Evolutionary conservation across 1,140 invertebrate species (phyloP).

Genomic region (Drosophila erecta): DNA sequence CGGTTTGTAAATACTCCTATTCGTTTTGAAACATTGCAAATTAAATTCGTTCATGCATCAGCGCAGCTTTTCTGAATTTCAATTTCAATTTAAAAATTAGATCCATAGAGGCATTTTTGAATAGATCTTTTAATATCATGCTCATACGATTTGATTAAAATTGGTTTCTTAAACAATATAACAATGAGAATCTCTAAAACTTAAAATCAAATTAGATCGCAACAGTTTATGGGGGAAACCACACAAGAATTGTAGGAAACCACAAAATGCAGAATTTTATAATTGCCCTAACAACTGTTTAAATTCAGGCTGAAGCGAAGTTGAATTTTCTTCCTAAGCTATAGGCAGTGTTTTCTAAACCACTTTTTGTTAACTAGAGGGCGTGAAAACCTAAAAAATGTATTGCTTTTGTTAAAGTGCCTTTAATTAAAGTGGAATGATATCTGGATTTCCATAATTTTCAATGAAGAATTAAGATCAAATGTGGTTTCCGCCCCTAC

Average conservation of each 20-base stretch:
- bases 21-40: slow-evolving; percentile 37
- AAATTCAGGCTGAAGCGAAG: slow-evolving; percentile 1
- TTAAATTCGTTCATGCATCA: slow-evolving; percentile 48
- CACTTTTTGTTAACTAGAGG: slow-evolving; percentile 17
- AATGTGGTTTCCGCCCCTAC: slow-evolving; percentile 12
- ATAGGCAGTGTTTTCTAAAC: slow-evolving; percentile 23
- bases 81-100: neutral
- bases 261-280: neutral
- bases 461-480: neutral
- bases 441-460: neutral
- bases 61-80: slow-evolving; percentile 14
- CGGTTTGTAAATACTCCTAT: slow-evolving; percentile 41
- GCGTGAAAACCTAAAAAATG: neutral
- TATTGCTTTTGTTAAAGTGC: slow-evolving; percentile 7
- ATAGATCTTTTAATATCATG: slow-evolving; percentile 7
- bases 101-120: neutral
- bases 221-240: slow-evolving; percentile 6
- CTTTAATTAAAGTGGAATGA: slow-evolving; percentile 8
- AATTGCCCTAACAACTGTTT: slow-evolving; percentile 3
- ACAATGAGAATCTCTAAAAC: slow-evolving; percentile 41
- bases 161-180: slow-evolving; percentile 16
- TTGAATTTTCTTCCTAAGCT: slow-evolving; percentile 9
- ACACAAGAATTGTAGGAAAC: slow-evolving; percentile 15
- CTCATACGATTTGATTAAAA: slow-evolving; percentile 23
- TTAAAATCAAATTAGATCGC: slow-evolving; percentile 1